Evolutionary conservation across 1,140 invertebrate species (phyloP), one percentile per base, ranked within the genome.

Genomic region (Drosophila lacertosa): DNA sequence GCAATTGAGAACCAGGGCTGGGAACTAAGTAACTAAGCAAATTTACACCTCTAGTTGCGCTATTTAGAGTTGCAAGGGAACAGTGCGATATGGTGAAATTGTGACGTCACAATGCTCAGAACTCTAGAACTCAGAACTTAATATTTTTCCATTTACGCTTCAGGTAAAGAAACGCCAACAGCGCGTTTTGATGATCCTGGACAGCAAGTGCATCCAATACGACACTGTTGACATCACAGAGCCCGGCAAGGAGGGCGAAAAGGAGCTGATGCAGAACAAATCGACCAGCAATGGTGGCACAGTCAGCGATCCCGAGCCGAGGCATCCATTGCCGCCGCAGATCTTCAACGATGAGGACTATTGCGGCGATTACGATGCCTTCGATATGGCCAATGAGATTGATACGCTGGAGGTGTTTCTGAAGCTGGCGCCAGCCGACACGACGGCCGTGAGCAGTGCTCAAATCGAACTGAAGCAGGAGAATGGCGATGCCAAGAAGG

Each of bases 91-190:
- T n/a, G n/a, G n/a, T n/a, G n/a, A n/a, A n/a, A n/a, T n/a, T n/a
- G n/a, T n/a, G n/a, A n/a, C n/a, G n/a, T n/a, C n/a, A n/a, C n/a
- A n/a, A n/a, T n/a, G n/a, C n/a, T n/a, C n/a, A n/a, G n/a, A n/a
- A n/a, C n/a, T n/a, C n/a, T n/a, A n/a, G n/a, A n/a, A n/a, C n/a
- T n/a, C n/a, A n/a, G 10, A 33, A 18, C 13, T 57, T 3, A 32
- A 4, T 10, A 11, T 29, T 37, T 51, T 4, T 35, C 11, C 2
- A 53, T 1, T 15, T 22, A 4, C 32, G 4, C 18, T 44, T 48
- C 54, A 99, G 98, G 96, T 99, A 26, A 98, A 98, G 92, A 98
- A 98, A 91, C 93, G 97, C 76, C 98, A 99, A 91, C 96, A 98
- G 91, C 94, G 97, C 64, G 96, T 98, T 16, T 92, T 96, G 59